phyloP scores from a whole-genome alignment of 2,113 vertebrate species.

The Pterocles orientalis region DNA sequence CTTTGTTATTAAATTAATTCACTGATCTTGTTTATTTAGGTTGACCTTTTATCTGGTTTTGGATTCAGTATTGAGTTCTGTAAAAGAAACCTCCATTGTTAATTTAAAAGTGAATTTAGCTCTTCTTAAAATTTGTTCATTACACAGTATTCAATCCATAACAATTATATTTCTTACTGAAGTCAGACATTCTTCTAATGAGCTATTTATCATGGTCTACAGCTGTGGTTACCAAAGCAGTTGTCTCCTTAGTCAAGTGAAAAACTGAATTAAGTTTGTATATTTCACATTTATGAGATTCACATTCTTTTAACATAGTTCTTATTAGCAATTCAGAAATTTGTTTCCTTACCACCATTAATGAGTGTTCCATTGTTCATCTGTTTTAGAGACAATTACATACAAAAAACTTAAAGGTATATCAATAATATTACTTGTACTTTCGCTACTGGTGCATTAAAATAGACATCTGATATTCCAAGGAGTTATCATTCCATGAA shows the following conservation, averaged over 20 bases:
- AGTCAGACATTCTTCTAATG: not conserved
- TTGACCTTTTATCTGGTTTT: not conserved
- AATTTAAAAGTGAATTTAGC: not conserved
- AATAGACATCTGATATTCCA: not conserved
- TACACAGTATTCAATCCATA: not conserved
- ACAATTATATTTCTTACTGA: not conserved
- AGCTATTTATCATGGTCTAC: not conserved
- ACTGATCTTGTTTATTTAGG: not conserved
- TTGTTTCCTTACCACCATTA: not conserved
- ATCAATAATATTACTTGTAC: not conserved
- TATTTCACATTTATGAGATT: not conserved
- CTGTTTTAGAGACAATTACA: not conserved
- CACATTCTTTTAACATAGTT: not conserved
- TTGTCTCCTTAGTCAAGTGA: not conserved
- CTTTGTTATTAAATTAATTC: not conserved
- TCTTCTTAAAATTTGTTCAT: not conserved
- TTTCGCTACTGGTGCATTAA: not conserved
- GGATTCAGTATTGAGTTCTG: not conserved
- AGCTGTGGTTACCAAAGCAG: not conserved
- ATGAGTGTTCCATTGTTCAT: not conserved
- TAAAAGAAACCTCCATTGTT: not conserved
- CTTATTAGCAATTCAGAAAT: not conserved
- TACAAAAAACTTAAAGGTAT: not conserved
- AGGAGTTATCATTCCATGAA: not conserved
- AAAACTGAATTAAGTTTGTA: conserved; percentile 33